phyloP scores from a whole-genome alignment of 2,888 invertebrate species.

The Tridacna gigas region DNA sequence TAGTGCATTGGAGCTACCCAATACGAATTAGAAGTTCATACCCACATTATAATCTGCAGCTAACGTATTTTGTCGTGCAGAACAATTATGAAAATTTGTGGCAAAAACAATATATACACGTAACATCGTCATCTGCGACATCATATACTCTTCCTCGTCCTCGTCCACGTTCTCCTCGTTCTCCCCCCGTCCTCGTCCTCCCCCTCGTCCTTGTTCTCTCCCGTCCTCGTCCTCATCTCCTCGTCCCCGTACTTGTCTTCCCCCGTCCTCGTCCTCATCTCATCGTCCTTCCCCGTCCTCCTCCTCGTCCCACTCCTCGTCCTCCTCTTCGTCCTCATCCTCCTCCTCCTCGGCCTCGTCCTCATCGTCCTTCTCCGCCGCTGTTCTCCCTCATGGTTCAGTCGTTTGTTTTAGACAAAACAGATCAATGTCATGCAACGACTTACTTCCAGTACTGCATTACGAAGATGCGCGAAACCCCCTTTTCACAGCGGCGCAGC shows the following conservation, averaged over 20 bases:
- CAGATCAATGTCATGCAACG: no score
- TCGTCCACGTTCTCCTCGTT: constrained; percentile 10
- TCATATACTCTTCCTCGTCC: constrained; percentile 24
- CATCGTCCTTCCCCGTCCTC: not conserved
- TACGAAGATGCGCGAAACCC: no score
- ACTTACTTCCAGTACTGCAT: no score
- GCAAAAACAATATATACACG: no score
- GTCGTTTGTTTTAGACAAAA: not conserved
- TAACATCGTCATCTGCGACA: no score
- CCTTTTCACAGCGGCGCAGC: no score
- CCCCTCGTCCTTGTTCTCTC: not conserved
- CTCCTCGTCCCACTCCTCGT: constrained; percentile 10
- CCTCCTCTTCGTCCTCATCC: constrained; percentile 13
- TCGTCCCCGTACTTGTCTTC: not conserved
- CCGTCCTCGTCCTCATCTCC: not conserved
- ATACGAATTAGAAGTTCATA: no score
- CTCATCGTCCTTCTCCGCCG: not conserved
- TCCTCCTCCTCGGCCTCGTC: no score
- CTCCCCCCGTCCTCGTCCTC: not conserved
- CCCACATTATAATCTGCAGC: no score
- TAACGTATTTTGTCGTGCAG: no score
- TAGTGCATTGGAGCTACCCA: no score
- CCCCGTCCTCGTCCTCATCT: not conserved
- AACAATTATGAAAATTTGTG: no score
- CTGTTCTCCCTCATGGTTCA: not conserved